A percentile compares a stretch with the other conserved stretches of the same genome.
Conservation (phyloP, 2,113 vertebrate species). For the Paramisgurnus dabryanus region DNA sequence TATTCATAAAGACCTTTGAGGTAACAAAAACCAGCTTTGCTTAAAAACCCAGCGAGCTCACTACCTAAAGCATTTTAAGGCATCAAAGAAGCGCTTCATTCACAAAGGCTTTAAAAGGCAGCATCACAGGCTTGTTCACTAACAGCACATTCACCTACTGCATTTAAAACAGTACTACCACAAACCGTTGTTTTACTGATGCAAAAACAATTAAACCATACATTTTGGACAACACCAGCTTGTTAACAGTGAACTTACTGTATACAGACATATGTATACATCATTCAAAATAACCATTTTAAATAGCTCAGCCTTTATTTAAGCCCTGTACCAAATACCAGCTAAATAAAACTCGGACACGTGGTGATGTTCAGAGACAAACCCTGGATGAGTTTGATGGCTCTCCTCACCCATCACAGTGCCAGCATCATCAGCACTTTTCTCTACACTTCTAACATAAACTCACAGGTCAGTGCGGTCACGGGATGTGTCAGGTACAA, state of each 20-base stretch:
- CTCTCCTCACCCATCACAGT: conserved; percentile 28
- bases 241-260: too few species aligned
- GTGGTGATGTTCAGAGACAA: conserved; percentile 57
- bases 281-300: background rate
- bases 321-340: background rate
- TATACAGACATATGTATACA: too few species aligned
- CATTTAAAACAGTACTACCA: too few species aligned
- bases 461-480: conserved; percentile 52
- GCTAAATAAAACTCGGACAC: conserved; percentile 52
- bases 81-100: background rate
- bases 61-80: background rate
- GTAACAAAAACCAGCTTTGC: background rate
- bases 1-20: background rate
- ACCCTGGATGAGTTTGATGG: conserved; percentile 35
- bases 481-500: conserved; percentile 50
- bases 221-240: background rate
- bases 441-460: conserved; percentile 52
- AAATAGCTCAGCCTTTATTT: conserved; percentile 10
- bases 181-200: too few species aligned
- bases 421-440: conserved; percentile 33
- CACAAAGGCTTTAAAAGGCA: background rate
- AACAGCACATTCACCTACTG: too few species aligned
- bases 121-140: too few species aligned
- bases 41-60: background rate
- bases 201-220: too few species aligned